Percentiles rank a stretch among this genome's conserved stretches.
Evolutionary conservation across 2,888 invertebrate genomes (phyloP).

Genomic region (Buathra laborator): DNA sequence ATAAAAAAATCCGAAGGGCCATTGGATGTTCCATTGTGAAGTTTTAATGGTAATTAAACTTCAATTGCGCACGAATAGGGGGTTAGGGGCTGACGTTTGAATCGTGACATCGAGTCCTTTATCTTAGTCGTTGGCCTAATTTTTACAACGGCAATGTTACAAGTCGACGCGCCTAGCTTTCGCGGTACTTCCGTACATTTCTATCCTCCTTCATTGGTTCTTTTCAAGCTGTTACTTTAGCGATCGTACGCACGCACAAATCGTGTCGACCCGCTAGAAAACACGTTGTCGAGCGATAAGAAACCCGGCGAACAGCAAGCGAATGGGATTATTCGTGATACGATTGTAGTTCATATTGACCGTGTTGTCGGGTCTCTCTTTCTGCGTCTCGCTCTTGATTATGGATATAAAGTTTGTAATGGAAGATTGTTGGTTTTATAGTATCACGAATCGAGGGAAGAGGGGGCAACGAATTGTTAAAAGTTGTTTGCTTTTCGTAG

Average conservation of each 20-base stretch:
- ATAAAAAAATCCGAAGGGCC: constrained; percentile 31
- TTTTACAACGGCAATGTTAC: constrained; percentile 66
- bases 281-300: constrained; percentile 38
- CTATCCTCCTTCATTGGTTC: not conserved
- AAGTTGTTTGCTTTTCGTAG: not conserved
- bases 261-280: constrained; percentile 32
- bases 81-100: not conserved
- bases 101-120: constrained; percentile 69
- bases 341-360: not conserved
- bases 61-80: not conserved
- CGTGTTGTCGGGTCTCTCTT: not conserved
- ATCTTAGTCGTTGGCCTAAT: constrained; percentile 76
- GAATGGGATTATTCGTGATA: constrained; percentile 11
- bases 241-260: constrained; percentile 45
- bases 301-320: not conserved
- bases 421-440: constrained; percentile 16
- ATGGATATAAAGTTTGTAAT: not conserved
- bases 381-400: not conserved
- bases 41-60: not conserved
- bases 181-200: constrained; percentile 1
- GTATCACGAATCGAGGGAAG: not conserved
- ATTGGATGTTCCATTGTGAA: constrained; percentile 17
- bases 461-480: not conserved
- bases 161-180: not conserved
- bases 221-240: not conserved